A percentile compares a stretch with the other conserved stretches of the same genome.
Evolutionary conservation across 1,140 invertebrate genomes (phyloP).

Genomic region (Cherax destructor): DNA sequence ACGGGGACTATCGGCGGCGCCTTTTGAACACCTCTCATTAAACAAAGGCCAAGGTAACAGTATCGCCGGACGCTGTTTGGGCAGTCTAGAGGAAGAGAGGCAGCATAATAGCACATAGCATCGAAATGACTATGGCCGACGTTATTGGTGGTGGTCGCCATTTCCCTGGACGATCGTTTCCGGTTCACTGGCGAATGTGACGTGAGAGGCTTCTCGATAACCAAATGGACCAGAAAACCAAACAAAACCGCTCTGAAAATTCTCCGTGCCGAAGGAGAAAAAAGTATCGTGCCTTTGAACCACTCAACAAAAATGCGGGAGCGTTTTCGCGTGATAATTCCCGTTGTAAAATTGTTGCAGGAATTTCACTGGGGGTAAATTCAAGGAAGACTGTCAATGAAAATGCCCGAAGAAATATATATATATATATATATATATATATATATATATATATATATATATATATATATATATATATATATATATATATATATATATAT

Average conservation of each 20-base stretch:
- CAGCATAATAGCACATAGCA: constrained; percentile 29
- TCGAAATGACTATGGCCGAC: constrained; percentile 28
- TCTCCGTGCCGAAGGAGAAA: too few species aligned
- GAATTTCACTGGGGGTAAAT: too few species aligned
- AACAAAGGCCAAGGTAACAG: constrained; percentile 64
- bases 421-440: too few species aligned
- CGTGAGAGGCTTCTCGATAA: constrained; percentile 11
- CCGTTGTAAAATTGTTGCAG: too few species aligned
- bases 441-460: too few species aligned
- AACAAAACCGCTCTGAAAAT: constrained; percentile 1
- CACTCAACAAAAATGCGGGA: too few species aligned
- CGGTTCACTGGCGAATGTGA: constrained; percentile 21
- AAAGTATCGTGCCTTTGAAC: background rate
- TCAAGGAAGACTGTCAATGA: too few species aligned
- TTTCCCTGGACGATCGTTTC: constrained; percentile 33
- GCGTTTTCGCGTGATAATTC: too few species aligned
- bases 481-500: too few species aligned
- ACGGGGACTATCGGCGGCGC: constrained; percentile 56
- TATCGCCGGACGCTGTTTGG: constrained; percentile 48
- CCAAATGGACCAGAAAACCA: constrained; percentile 22
- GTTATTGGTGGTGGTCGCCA: constrained; percentile 27
- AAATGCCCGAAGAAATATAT: too few species aligned
- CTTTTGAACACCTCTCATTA: constrained; percentile 68
- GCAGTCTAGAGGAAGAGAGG: constrained; percentile 19
- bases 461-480: too few species aligned